Evolutionary conservation across 1,140 invertebrate genomes (phyloP).

Genomic region (Trinorchestia longiramus): DNA sequence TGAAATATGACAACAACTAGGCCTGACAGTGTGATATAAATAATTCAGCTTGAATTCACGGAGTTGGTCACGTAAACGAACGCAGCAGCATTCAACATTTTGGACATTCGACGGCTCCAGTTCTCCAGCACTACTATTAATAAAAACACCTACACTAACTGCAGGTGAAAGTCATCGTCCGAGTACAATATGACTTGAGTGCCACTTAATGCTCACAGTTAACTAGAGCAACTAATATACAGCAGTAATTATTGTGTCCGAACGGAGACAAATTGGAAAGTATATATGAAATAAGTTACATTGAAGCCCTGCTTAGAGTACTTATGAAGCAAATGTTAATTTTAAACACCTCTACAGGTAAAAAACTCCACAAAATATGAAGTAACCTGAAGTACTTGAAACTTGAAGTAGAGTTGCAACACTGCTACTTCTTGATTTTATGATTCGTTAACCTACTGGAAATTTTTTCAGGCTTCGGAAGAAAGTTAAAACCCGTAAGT

Average conservation of each 20-base stretch:
- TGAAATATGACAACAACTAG: not conserved
- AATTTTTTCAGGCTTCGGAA: not conserved
- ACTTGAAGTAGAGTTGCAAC: not conserved
- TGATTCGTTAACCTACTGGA: not conserved
- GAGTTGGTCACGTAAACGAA: not conserved
- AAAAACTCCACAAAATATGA: not conserved
- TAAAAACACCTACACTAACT: not conserved
- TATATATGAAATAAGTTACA: not conserved
- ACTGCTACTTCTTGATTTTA: not conserved
- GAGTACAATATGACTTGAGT: not conserved
- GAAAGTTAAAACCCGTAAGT: not conserved
- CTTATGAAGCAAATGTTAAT: not conserved
- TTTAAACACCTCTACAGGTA: not conserved
- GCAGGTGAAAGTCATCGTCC: not conserved
- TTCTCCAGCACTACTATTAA: not conserved
- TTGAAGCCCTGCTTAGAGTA: not conserved
- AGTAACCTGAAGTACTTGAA: not conserved
- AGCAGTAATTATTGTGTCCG: not conserved
- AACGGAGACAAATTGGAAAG: not conserved
- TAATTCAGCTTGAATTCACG: not conserved
- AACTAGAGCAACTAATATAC: not conserved
- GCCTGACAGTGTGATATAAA: not conserved
- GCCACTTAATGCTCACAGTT: not conserved
- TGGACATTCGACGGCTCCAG: not conserved
- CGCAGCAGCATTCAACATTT: not conserved